A percentile compares a stretch with the other conserved stretches of the same genome.
Evolutionary conservation across 1,140 invertebrate species (phyloP).

Genomic region (Schlechtendalia chinensis): DNA sequence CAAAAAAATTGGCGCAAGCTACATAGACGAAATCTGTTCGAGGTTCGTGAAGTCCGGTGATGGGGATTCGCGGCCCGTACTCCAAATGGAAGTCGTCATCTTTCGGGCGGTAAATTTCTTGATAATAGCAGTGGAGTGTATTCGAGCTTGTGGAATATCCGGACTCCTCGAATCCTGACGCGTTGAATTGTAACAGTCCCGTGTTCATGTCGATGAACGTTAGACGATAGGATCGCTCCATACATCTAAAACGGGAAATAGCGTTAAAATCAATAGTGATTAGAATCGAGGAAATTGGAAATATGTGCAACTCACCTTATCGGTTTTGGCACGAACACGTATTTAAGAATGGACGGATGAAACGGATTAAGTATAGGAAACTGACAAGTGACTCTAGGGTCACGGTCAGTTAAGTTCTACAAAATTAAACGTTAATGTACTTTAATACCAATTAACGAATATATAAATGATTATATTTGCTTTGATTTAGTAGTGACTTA

Average conservation of each 20-base stretch:
- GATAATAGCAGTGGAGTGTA: conserved; percentile 51
- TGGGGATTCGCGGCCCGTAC: conserved; percentile 36
- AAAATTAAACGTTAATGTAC: conserved; percentile 23
- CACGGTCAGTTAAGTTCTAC: conserved; percentile 47
- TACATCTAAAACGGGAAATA: conserved; percentile 49
- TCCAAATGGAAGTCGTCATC: conserved; percentile 51
- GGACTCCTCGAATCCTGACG: conserved; percentile 46
- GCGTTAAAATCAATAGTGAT: neutral
- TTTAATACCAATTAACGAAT: neutral
- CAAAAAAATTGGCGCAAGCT: conserved; percentile 48
- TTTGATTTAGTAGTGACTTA: conserved; percentile 15
- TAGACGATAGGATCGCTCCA: conserved; percentile 47
- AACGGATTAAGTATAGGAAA: conserved; percentile 53
- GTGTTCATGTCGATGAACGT: conserved; percentile 52
- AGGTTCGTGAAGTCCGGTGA: conserved; percentile 46
- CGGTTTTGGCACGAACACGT: conserved; percentile 50
- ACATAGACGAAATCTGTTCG: conserved; percentile 51
- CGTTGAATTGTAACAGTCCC: conserved; percentile 52
- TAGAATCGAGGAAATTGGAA: neutral
- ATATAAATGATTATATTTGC: no score
- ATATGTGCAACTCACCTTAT: conserved; percentile 50
- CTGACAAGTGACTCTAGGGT: conserved; percentile 52
- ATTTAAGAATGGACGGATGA: conserved; percentile 51
- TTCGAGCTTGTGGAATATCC: conserved; percentile 50
- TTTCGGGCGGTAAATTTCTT: conserved; percentile 51